These are phyloP conservation scores for Rhinoraja longicauda DNA, from an alignment of 2,797 vertebrate genomes.

Conservation along the genomic window DNA sequence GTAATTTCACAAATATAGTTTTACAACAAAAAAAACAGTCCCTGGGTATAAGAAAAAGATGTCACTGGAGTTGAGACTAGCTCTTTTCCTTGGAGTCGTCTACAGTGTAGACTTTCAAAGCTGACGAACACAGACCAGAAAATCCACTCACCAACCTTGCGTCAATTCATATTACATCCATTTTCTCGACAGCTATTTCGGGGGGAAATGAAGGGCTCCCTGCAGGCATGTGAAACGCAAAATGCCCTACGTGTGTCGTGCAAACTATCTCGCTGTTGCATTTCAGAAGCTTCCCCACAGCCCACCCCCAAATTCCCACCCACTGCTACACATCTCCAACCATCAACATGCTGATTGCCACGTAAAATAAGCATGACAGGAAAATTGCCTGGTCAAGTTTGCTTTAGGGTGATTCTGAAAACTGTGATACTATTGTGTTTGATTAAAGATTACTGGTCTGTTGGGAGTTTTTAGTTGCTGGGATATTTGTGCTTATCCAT, in stretches of 20 bases:
- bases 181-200: background rate
- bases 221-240: background rate
- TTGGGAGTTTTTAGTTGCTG: background rate
- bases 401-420: slow-evolving; percentile 1
- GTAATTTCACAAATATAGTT: slow-evolving; percentile 20
- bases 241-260: background rate
- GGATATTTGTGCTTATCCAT: background rate
- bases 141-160: background rate
- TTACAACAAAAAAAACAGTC: background rate
- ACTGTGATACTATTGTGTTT: background rate
- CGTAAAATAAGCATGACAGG: slow-evolving; percentile 12
- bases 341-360: background rate
- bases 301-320: background rate
- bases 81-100: background rate
- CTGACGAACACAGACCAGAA: background rate
- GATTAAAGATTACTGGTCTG: background rate
- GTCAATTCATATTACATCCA: background rate
- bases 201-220: background rate
- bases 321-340: too few species aligned
- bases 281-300: background rate
- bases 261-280: background rate
- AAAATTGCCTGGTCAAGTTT: slow-evolving; percentile 14
- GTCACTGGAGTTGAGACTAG: background rate
- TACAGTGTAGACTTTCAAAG: background rate
- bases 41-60: background rate